Conservation (phyloP, 2,888 invertebrate species). For the Trichogramma dendrolimi region DNA sequence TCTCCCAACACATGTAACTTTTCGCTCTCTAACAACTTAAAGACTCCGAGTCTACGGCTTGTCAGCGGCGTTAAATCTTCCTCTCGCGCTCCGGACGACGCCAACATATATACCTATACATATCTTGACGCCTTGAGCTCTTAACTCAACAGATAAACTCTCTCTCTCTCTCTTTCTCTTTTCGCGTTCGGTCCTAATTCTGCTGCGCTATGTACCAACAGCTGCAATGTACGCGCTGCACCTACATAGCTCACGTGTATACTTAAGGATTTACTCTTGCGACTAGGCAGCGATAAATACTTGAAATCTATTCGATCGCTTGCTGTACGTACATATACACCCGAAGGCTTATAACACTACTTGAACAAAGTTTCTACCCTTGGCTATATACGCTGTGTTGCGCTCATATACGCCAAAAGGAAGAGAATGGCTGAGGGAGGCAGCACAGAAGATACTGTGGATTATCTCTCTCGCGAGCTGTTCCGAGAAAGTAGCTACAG, state of each 20-base stretch:
- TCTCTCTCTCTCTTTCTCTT: slow-evolving; percentile 25
- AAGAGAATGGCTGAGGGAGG: too few species aligned
- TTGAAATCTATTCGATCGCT: slow-evolving; percentile 23
- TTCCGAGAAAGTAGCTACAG: too few species aligned
- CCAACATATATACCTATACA: slow-evolving; percentile 28
- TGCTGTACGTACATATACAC: too few species aligned
- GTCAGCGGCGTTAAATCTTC: slow-evolving; percentile 30
- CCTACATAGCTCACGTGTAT: slow-evolving; percentile 27
- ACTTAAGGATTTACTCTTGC: slow-evolving; percentile 17
- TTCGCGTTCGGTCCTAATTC: slow-evolving; percentile 28
- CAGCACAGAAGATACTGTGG: too few species aligned
- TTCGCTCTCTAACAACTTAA: too few species aligned
- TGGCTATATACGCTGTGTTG: too few species aligned
- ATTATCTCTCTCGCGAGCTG: too few species aligned
- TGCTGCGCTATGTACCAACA: slow-evolving; percentile 27
- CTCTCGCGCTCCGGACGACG: slow-evolving; percentile 17
- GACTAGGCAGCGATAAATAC: slow-evolving; percentile 15
- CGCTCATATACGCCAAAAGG: too few species aligned
- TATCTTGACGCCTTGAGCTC: slow-evolving; percentile 27
- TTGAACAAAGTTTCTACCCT: too few species aligned
- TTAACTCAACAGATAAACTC: slow-evolving; percentile 34
- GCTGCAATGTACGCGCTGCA: slow-evolving; percentile 8
- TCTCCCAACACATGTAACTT: too few species aligned
- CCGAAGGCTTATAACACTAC: too few species aligned
- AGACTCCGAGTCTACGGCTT: too few species aligned